These are phyloP conservation scores for Synchiropus splendidus DNA, from an alignment of 2,113 vertebrate species.

Conservation along the genomic window DNA sequence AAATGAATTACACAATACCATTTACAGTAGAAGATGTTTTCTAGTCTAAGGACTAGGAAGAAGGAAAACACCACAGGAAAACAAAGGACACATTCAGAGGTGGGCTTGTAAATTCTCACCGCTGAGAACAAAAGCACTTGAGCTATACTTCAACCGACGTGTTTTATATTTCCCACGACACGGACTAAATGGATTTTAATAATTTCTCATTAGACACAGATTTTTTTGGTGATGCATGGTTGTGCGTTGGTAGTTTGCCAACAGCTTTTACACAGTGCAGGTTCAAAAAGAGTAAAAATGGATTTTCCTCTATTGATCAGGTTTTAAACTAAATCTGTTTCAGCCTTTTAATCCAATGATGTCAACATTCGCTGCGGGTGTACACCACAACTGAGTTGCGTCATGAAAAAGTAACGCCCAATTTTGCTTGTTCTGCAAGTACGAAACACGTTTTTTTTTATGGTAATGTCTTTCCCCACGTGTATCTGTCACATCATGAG, in stretches of 20 bases:
- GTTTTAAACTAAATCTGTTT: too few relatives aligned
- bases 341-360: too few relatives aligned
- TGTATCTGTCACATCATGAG: too few relatives aligned
- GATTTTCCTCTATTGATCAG: too few relatives aligned
- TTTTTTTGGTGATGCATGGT: conserved; percentile 13
- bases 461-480: too few relatives aligned
- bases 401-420: too few relatives aligned
- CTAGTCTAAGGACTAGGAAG: conserved; percentile 39
- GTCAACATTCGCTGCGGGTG: too few relatives aligned
- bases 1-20: conserved; percentile 5
- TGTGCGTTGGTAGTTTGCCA: not conserved
- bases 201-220: conserved; percentile 43
- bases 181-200: conserved; percentile 52
- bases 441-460: too few relatives aligned
- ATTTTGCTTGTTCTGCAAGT: too few relatives aligned
- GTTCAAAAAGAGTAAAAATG: too few relatives aligned
- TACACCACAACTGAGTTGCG: too few relatives aligned
- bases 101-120: conserved; percentile 32
- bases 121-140: conserved; percentile 30
- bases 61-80: conserved; percentile 44
- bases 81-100: conserved; percentile 29
- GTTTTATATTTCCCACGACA: conserved; percentile 45
- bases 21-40: conserved; percentile 35
- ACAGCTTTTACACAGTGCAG: too few relatives aligned
- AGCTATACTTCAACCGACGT: conserved; percentile 27